Conservation (phyloP, 2,113 vertebrate species). For the Notarius quadriscutis region DNA sequence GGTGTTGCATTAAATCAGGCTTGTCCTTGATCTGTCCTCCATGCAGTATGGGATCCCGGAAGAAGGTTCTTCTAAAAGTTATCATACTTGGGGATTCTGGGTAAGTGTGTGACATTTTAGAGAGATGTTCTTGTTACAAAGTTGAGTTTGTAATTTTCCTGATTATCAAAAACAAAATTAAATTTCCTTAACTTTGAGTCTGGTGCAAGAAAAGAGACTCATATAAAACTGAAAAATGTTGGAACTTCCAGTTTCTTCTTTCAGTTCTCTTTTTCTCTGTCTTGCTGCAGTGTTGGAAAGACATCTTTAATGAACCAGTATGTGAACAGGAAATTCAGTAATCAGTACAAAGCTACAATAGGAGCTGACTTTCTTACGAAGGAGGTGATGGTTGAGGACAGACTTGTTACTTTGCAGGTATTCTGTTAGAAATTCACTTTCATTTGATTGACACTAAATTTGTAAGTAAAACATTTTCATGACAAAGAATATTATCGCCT, state of each 20-base stretch:
- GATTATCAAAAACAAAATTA: neutral
- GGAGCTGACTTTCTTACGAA: constrained; percentile 97
- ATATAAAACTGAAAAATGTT: neutral
- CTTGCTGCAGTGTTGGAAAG: constrained; percentile 86
- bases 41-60: constrained; percentile 86
- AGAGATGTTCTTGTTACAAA: neutral
- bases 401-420: constrained; percentile 97
- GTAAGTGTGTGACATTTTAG: neutral
- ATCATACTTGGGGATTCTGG: constrained; percentile 87
- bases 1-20: neutral
- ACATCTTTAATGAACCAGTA: constrained; percentile 99
- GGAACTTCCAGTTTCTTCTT: constrained; percentile 33
- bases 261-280: constrained; percentile 14
- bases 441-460: neutral
- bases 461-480: neutral
- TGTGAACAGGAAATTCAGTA: constrained; percentile 98
- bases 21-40: neutral
- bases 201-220: neutral
- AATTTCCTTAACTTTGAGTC: neutral
- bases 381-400: constrained; percentile 98
- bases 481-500: neutral
- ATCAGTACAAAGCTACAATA: constrained; percentile 98
- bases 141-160: neutral
- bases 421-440: neutral
- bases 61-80: constrained; percentile 95